These are phyloP conservation scores for Pygmarrhopalites habei DNA, from an alignment of 1,140 invertebrate species.

Conservation along the genomic window DNA sequence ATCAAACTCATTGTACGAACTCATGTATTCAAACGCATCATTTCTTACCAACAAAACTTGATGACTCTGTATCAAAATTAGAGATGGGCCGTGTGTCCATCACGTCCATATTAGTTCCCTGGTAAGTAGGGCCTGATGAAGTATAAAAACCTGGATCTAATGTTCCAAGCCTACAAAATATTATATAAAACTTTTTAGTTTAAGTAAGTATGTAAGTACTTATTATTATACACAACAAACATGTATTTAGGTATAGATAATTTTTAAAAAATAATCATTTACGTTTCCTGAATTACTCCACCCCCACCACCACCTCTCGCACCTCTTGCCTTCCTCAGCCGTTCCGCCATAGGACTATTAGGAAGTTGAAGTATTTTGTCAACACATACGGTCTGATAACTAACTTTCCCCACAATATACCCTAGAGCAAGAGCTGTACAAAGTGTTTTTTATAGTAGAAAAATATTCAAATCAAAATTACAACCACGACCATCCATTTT, in stretches of 20 bases:
- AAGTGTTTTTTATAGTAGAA: no score
- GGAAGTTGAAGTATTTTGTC: conserved; percentile 66
- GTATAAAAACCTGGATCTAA: no score
- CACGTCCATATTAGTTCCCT: no score
- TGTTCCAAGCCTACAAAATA: no score
- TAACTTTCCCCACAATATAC: conserved; percentile 66
- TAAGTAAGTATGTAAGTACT: no score
- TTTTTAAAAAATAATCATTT: not conserved
- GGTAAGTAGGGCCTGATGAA: no score
- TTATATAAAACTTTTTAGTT: no score
- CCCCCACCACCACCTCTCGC: not conserved
- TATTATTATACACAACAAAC: not conserved
- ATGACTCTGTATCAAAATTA: conserved; percentile 2
- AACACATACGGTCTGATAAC: conserved; percentile 62
- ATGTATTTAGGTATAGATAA: no score
- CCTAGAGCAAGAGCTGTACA: conserved; percentile 50
- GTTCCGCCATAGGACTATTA: conserved; percentile 53
- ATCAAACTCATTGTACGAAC: no score
- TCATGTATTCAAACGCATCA: not conserved
- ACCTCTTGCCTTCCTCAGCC: conserved; percentile 47
- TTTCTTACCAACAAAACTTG: not conserved
- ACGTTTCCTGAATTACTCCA: not conserved
- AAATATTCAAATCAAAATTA: no score
- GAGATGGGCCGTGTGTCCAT: not conserved
- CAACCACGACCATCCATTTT: no score